Percentiles rank a stretch among this genome's conserved stretches.
These are phyloP conservation scores for Nymphalis io DNA, from an alignment of 1,140 invertebrate genomes.

Conservation along the genomic window DNA sequence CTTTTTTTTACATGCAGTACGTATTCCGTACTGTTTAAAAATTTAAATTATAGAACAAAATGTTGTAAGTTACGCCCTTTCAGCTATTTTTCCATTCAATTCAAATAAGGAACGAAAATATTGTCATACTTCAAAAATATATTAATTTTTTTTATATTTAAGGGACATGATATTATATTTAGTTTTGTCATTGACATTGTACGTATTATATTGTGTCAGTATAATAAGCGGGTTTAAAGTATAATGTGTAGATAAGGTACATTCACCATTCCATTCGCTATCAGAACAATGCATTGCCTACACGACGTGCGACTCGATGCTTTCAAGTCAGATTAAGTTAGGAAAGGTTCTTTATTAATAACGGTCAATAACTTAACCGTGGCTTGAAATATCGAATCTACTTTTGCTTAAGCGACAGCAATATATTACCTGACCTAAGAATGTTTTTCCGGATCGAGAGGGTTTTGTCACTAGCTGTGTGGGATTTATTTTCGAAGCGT, in stretches of 20 bases:
- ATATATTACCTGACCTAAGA: conserved; percentile 73
- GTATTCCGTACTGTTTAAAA: not conserved
- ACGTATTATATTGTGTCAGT: conserved; percentile 14
- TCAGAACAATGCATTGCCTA: conserved; percentile 69
- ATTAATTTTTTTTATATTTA: not conserved
- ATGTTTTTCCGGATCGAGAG: conserved; percentile 75
- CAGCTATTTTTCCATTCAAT: conserved; percentile 52
- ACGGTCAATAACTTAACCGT: conserved; percentile 75
- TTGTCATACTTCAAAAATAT: conserved; percentile 26
- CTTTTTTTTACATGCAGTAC: no score
- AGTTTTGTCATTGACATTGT: conserved; percentile 15
- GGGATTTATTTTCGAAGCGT: conserved; percentile 54
- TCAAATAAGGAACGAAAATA: conserved; percentile 52
- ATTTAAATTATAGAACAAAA: not conserved
- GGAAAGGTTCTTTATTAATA: conserved; percentile 77
- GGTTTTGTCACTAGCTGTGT: conserved; percentile 61
- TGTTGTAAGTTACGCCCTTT: conserved; percentile 37
- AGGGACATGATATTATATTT: not conserved
- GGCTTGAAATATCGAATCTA: conserved; percentile 76
- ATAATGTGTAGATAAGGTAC: conserved; percentile 47
- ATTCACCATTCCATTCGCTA: conserved; percentile 59
- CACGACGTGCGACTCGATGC: conserved; percentile 70
- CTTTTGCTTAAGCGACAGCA: conserved; percentile 76
- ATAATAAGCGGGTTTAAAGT: conserved; percentile 40
- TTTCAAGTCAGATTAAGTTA: conserved; percentile 79